Evolutionary conservation across 2,797 vertebrate genomes (phyloP), one percentile per base, ranked within the genome.

Genomic region (Florisuga fusca): DNA sequence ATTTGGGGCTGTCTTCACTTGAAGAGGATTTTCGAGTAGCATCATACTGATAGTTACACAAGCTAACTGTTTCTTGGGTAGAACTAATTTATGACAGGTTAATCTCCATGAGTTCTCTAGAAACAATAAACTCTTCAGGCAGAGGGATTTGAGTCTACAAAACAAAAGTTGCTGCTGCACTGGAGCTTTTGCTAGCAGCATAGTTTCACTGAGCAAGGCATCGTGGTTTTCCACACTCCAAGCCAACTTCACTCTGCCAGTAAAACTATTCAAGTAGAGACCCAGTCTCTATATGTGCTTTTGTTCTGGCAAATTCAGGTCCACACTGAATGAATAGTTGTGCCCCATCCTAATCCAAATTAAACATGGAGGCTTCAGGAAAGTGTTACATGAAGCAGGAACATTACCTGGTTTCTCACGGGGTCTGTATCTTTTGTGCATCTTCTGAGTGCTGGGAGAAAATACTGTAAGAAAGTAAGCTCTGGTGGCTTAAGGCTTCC

Each of bases 1-100:
- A 41, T 13, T 41, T 41, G 38, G 38, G 38, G 38, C 13, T 41
- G 38, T 84, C 82, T 86, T 89, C 62, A 72, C 58, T 58, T 89
- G 76, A 68, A 84, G 69, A 86, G 43, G 58, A 72, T 88, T 94
- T 94, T 79, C 41, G 67, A 27, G 38, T 55, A 29, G 84, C 34
- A 6, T 83, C 61, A 64, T 50, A 25, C 31, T 59, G 55, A 15
- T 62, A 48, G 46, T 38, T 93, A 73, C 50, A 38, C 69, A 69
- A 69, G 59, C 55, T 84, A 53, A 38, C 63, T 61, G 54, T 90
- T 31, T 43, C 46, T 73, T 78, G 22, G 21, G 58, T n/a, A 72
- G 51, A 31, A 68, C 10, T 15, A 51, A 61, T 80, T 85, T 74
- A 67, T 72, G 68, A 12, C 33, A 46, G 23, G 31, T 82, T 90